Base-by-base conservation (phyloP, 2,888 invertebrate genomes). In the Eledone cirrhosa region DNA sequence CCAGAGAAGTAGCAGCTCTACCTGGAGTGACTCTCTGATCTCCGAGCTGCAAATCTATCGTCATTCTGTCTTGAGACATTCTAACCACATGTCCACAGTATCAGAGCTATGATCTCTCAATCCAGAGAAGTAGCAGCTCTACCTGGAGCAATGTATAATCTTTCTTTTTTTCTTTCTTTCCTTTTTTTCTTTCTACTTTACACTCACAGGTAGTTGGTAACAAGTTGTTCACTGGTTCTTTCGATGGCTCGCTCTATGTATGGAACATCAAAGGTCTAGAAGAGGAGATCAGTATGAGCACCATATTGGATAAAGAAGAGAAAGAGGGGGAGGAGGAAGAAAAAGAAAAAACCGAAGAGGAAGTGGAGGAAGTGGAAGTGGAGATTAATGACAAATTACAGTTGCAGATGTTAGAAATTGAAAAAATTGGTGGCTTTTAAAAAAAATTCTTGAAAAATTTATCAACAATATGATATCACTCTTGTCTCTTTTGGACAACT, bases 221-320 rank as follows among this genome's bases (percentile, higher is more conserved):
- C 0, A 88, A 88, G 69, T 84, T 92, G 53, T 92, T 91, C 85
- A 91, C 91, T 2, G 91, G 90, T 0, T 91, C 91, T 0, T 91
- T 90, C 80, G 92, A 92, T 82, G 90, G 90, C 1, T 88, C 87
- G 24, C 81, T 91, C 22, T 85, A 90, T 77, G 88, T 91, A 2
- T 91, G 91, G 91, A 90, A 91, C 81, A 86, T 89, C 24, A 84
- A 86, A 0, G 90, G 89, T 4, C 86, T 91, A 47, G 86, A 83
- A 13, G 78, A 82, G 22, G 59, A n/a, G 29, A 65, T 47, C 3
- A 31, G 22, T 2, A 13, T 24, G 13, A 41, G 19, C 33, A 16
- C 48, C 76, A 75, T 47, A 13, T 24, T 29, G 48, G 48, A 47
- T 24, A 47, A 75, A 47, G 27, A 47, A 75, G 47, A 47, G 29